Base-by-base conservation (phyloP, 2,113 vertebrate species). In the Cavia porcellus region DNA sequence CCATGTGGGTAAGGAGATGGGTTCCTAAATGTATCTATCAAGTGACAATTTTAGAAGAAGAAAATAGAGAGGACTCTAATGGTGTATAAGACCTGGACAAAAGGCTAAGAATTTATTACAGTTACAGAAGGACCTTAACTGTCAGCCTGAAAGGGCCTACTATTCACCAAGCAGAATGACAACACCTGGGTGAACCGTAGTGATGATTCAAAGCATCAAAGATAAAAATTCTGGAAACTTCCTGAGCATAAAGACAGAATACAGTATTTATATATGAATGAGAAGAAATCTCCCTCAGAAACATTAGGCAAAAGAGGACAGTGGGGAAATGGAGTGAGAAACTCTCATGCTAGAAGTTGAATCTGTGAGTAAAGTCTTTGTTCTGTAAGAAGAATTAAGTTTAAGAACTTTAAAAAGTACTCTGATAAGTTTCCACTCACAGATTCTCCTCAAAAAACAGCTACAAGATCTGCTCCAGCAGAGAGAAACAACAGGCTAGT, bases 1-100 rank as follows among this genome's bases (percentile, higher is more conserved):
- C 89, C 22, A 3, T 0, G 7, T 28, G 72, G 74, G 28, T 72
- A 45, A 32, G 62, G 13, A 64, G 30, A 30, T 47, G 85, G 30
- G 13, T 38, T 52, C 19, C 50, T 79, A 84, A 70, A 72, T 52
- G 35, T 59, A 47, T 28, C 30, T 59, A 47, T 28, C 30, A 47
- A 2, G 42, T 12, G 22, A 75, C 22, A 25, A 25, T 45, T 45
- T 89, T 32, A 92, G 86, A 59, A 25, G 59, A 15, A 12, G 24
- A 64, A 30, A 64, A 24, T 4, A 5, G 15, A 3, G 28, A 28
- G 20, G 14, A 11, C 13, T 32, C 1, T 1, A 28, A 47, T 0
- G 0, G 30, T 13, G 52, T 28, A 55, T 15, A 92, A 64, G 72
- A 77, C 47, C 25, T 61, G 50, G 32, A 7, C 59, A 38, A 42